These are phyloP conservation scores for Amphimallon solstitiale DNA, from an alignment of 2,888 invertebrate genomes.

Conservation along the genomic window DNA sequence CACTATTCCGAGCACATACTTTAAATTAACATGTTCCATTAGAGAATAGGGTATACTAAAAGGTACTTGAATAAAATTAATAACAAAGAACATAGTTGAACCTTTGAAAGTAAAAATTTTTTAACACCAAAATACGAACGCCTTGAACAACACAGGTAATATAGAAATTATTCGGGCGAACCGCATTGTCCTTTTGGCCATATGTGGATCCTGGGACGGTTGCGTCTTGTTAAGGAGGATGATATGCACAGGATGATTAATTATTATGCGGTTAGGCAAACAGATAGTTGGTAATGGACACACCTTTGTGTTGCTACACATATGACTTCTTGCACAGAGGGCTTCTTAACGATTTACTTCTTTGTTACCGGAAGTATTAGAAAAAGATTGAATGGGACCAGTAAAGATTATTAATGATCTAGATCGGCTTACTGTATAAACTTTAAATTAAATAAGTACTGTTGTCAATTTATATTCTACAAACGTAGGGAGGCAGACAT, in stretches of 20 bases:
- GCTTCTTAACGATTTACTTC: constrained; percentile 55
- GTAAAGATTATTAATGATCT: constrained; percentile 62
- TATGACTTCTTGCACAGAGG: constrained; percentile 50
- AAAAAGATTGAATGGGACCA: constrained; percentile 45
- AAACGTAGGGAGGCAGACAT: not conserved
- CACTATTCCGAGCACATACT: no score
- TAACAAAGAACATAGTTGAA: no score
- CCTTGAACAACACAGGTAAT: not conserved
- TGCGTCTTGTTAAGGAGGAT: constrained; percentile 63
- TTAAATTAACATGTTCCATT: no score
- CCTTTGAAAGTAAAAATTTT: no score
- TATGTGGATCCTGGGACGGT: constrained; percentile 56
- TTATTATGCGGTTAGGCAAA: constrained; percentile 60
- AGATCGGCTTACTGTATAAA: constrained; percentile 57
- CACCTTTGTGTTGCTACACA: constrained; percentile 52
- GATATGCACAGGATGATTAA: constrained; percentile 64
- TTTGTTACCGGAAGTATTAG: constrained; percentile 60
- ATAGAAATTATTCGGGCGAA: not conserved
- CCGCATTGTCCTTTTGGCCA: constrained; percentile 45
- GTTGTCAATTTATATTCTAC: constrained; percentile 18
- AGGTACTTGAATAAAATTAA: no score
- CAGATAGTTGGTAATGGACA: constrained; percentile 61
- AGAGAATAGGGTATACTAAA: no score
- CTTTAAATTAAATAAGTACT: constrained; percentile 51
- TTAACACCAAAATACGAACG: no score